These are phyloP conservation scores for Pseudopleuronectes americanus DNA, from an alignment of 2,797 vertebrate species.

Conservation along the genomic window DNA sequence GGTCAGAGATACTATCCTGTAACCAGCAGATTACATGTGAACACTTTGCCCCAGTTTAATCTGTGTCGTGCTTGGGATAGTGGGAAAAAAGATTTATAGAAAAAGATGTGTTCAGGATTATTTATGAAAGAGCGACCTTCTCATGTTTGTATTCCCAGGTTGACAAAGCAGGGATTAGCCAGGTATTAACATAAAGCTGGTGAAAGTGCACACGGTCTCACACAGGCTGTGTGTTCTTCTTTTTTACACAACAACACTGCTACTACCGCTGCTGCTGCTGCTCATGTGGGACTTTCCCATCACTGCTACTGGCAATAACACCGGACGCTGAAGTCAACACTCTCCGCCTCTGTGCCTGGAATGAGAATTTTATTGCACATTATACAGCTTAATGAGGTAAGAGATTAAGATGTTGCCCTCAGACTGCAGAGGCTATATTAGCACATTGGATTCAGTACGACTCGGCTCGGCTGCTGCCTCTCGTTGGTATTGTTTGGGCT, in stretches of 20 bases:
- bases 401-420: slow-evolving; percentile 79
- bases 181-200: slow-evolving; percentile 61
- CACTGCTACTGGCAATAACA: slow-evolving; percentile 23
- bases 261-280: slow-evolving; percentile 15
- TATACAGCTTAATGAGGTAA: slow-evolving; percentile 81
- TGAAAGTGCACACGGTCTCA: slow-evolving; percentile 27
- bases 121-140: slow-evolving; percentile 55
- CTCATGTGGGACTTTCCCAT: slow-evolving; percentile 35
- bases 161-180: slow-evolving; percentile 67
- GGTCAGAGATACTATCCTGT: background rate
- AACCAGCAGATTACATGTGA: slow-evolving; percentile 4
- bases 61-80: background rate
- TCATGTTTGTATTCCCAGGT: slow-evolving; percentile 59
- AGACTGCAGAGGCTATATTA: slow-evolving; percentile 64
- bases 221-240: slow-evolving; percentile 20
- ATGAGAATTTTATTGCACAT: slow-evolving; percentile 72
- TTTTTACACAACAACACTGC: slow-evolving; percentile 15
- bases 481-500: slow-evolving; percentile 60
- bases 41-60: background rate
- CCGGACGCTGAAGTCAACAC: slow-evolving; percentile 38
- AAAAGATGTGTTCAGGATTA: slow-evolving; percentile 26
- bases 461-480: slow-evolving; percentile 47
- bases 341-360: slow-evolving; percentile 46
- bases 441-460: slow-evolving; percentile 56
- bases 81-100: too few species aligned